phyloP scores from a whole-genome alignment of 2,113 vertebrate species.

The Erpornis zantholeuca region DNA sequence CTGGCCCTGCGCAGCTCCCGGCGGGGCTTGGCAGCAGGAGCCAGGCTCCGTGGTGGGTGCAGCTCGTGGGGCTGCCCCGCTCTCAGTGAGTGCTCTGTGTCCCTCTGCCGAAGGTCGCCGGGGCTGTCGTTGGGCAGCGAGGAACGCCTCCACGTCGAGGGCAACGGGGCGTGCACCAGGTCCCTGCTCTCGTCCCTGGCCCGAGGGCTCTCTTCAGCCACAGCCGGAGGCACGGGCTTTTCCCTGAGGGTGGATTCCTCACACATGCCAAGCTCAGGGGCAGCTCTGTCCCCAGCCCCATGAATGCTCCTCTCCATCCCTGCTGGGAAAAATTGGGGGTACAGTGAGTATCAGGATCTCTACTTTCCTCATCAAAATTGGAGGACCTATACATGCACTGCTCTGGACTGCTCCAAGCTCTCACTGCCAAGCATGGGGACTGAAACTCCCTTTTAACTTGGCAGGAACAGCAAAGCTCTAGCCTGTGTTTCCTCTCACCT shows the following conservation, averaged over 20 bases:
- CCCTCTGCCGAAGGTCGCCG: conserved; percentile 75
- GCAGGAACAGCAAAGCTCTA: neutral
- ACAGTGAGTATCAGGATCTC: neutral
- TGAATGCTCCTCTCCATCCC: conserved; percentile 39
- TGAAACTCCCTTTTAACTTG: neutral
- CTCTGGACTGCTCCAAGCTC: neutral
- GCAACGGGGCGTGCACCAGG: conserved; percentile 84
- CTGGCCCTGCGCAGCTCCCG: conserved; percentile 81
- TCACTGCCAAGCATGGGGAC: neutral
- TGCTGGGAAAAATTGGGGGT: neutral
- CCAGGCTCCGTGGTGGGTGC: conserved; percentile 33
- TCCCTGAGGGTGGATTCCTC: conserved; percentile 31
- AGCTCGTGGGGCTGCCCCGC: conserved; percentile 52
- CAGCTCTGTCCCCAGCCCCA: conserved; percentile 30
- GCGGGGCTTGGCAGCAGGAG: conserved; percentile 72
- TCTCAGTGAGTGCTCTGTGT: conserved; percentile 45
- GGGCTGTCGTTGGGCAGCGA: conserved; percentile 84
- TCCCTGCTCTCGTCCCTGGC: conserved; percentile 82
- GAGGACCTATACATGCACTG: neutral
- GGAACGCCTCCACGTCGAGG: conserved; percentile 88
- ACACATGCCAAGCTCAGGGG: neutral
- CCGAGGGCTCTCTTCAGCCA: conserved; percentile 56
- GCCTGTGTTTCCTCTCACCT: conserved; percentile 68
- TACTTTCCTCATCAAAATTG: neutral
- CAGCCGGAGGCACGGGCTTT: neutral